These are phyloP conservation scores for Blastobasis lacticolella DNA, from an alignment of 2,888 invertebrate species.

Conservation along the genomic window DNA sequence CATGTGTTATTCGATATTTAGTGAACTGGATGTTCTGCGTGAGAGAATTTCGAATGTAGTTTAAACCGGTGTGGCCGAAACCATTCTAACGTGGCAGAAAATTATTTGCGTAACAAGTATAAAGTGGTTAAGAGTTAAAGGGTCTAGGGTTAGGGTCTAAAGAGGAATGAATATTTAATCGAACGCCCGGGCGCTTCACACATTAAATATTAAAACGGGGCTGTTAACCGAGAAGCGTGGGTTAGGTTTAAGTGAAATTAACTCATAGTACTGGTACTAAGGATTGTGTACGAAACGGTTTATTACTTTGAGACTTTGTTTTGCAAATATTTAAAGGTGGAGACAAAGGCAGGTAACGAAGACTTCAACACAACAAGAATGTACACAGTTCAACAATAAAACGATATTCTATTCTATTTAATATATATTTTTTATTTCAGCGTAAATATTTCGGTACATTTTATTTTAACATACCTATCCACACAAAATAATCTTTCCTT, in stretches of 20 bases:
- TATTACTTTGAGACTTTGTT: background rate
- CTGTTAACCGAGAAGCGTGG: conserved; percentile 6
- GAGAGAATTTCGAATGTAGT: too few relatives aligned
- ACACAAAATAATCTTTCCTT: too few relatives aligned
- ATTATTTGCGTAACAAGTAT: conserved; percentile 10
- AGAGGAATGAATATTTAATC: conserved; percentile 23
- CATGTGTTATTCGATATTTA: too few relatives aligned
- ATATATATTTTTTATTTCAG: too few relatives aligned
- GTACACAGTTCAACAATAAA: too few relatives aligned
- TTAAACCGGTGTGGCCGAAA: background rate
- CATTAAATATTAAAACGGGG: conserved; percentile 17
- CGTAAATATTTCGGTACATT: too few relatives aligned
- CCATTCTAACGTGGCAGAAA: background rate
- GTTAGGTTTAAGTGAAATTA: conserved; percentile 3
- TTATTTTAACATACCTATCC: too few relatives aligned
- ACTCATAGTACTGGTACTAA: background rate
- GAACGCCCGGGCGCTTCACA: conserved; percentile 11
- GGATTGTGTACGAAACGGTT: conserved; percentile 1
- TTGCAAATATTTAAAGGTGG: too few relatives aligned
- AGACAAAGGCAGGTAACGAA: too few relatives aligned
- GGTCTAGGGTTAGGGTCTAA: conserved; percentile 15
- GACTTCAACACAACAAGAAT: too few relatives aligned
- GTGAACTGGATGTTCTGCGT: background rate
- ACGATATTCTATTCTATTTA: too few relatives aligned
- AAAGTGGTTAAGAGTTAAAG: conserved; percentile 18